Conservation (phyloP, 2,113 vertebrate species). For the Propithecus coquereli region DNA sequence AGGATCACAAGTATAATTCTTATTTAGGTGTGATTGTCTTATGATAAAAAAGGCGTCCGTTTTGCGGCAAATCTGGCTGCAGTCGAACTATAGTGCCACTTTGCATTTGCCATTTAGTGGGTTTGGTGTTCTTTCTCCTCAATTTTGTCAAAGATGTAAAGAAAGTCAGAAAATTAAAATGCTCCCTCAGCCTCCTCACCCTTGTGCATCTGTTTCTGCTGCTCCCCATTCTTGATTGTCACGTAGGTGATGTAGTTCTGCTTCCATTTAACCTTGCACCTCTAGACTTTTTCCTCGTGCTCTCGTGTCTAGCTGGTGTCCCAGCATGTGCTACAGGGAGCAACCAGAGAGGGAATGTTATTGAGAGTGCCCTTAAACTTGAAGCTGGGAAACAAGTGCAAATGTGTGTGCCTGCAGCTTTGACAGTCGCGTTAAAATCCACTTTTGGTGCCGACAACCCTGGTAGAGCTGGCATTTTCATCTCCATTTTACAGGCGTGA, state of each 20-base stretch:
- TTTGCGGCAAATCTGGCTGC: not conserved
- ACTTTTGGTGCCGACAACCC: not conserved
- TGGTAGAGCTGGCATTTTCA: not conserved
- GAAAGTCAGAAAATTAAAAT: not conserved
- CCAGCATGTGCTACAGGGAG: too few relatives aligned
- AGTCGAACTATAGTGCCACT: not conserved
- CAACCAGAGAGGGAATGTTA: too few relatives aligned
- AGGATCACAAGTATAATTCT: not conserved
- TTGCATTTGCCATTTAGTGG: not conserved
- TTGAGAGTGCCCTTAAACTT: too few relatives aligned
- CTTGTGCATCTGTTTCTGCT: not conserved
- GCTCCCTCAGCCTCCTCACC: not conserved
- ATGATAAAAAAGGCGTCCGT: rapidly evolving
- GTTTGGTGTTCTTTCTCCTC: not conserved
- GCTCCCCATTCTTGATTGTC: not conserved
- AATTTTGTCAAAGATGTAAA: not conserved
- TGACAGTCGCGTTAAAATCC: not conserved
- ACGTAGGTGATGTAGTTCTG: not conserved
- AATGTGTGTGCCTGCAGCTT: not conserved
- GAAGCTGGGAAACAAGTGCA: not conserved
- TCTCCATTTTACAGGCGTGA: not conserved
- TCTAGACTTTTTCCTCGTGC: not conserved
- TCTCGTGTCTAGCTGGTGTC: not conserved
- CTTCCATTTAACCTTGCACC: not conserved
- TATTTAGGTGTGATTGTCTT: not conserved